Conservation (phyloP, 1,140 invertebrate species). For the Kradibia gibbosae region DNA sequence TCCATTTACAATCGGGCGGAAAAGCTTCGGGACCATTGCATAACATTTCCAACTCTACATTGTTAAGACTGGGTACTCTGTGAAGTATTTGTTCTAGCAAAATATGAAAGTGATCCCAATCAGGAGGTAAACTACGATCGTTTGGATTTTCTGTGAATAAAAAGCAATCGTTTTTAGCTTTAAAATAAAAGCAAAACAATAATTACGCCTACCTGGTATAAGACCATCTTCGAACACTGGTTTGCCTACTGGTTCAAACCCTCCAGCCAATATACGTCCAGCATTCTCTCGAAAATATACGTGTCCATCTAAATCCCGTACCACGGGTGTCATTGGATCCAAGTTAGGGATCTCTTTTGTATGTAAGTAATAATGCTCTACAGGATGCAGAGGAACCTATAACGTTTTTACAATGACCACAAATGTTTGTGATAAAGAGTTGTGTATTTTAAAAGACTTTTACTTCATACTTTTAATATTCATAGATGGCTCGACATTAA, state of each 20-base stretch:
- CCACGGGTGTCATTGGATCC: conserved; percentile 85
- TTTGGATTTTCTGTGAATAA: conserved; percentile 67
- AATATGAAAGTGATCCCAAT: conserved; percentile 97
- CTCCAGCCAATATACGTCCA: conserved; percentile 85
- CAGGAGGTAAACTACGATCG: conserved; percentile 80
- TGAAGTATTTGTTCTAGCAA: conserved; percentile 88
- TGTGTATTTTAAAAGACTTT: no score
- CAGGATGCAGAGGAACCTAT: conserved; percentile 88
- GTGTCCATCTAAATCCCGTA: conserved; percentile 91
- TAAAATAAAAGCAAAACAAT: conserved; percentile 21
- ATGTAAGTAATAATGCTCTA: conserved; percentile 93
- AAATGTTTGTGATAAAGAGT: not conserved
- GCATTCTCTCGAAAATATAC: conserved; percentile 89
- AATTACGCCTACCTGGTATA: conserved; percentile 72
- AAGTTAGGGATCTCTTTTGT: conserved; percentile 84
- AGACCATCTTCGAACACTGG: conserved; percentile 88
- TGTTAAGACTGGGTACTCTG: conserved; percentile 84
- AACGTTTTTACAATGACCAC: conserved; percentile 18
- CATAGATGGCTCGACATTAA: no score
- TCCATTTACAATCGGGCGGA: conserved; percentile 93
- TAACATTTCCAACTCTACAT: conserved; percentile 83
- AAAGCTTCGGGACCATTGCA: conserved; percentile 94
- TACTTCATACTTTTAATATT: no score
- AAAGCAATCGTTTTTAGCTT: conserved; percentile 27
- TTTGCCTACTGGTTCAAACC: conserved; percentile 90